phyloP scores from a whole-genome alignment of 2,113 vertebrate species.

The Burhinus bistriatus region DNA sequence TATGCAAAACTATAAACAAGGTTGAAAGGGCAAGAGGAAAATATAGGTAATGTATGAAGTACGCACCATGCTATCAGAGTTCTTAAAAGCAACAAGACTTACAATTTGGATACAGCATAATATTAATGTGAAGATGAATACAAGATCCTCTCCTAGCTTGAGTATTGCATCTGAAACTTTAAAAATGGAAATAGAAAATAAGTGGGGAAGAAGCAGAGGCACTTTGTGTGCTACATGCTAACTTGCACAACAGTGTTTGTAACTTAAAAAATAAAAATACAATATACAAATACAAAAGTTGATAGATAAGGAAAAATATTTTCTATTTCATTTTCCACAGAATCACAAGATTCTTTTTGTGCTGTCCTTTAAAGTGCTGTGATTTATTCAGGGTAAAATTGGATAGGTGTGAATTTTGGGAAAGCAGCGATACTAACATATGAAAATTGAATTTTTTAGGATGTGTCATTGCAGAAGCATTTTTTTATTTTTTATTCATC shows the following conservation, averaged over 20 bases:
- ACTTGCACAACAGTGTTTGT: neutral
- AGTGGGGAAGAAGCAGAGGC: neutral
- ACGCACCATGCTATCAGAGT: neutral
- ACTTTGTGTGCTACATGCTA: neutral
- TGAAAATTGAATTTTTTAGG: neutral
- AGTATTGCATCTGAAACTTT: neutral
- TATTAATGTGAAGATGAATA: neutral
- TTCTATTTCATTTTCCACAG: neutral
- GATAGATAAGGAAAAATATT: neutral
- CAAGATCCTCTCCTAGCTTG: neutral
- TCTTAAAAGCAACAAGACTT: neutral
- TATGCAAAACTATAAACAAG: slow-evolving; percentile 28
- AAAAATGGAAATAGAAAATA: neutral
- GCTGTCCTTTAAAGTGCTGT: neutral
- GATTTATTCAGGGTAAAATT: neutral
- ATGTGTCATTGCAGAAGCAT: neutral
- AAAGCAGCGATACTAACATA: neutral
- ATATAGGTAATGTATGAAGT: slow-evolving; percentile 8
- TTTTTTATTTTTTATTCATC: neutral
- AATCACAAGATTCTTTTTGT: neutral
- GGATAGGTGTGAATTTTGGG: neutral
- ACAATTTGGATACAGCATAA: neutral
- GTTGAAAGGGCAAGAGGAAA: slow-evolving; percentile 51
- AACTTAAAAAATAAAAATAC: neutral
- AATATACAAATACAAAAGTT: neutral